A percentile compares a stretch with the other conserved stretches of the same genome.
Evolutionary conservation across 2,888 invertebrate genomes (phyloP).

Genomic region (Osedax frankpressi): DNA sequence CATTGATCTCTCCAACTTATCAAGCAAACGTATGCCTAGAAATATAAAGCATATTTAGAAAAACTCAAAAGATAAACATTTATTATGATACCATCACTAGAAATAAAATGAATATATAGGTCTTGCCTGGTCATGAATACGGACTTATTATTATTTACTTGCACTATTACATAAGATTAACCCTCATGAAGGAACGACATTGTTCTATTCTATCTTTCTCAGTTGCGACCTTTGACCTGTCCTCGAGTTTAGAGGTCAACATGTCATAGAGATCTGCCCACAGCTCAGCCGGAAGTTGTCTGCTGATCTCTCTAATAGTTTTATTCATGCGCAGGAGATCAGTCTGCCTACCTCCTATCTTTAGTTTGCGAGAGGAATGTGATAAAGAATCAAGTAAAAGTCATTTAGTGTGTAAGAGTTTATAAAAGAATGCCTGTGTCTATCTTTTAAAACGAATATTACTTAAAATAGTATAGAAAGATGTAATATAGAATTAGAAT

Average conservation of each 20-base stretch:
- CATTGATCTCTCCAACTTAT: conserved; percentile 7
- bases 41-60: too few species aligned
- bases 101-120: too few species aligned
- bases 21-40: background rate
- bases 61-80: too few species aligned
- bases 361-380: background rate
- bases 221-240: conserved; percentile 4
- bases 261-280: conserved; percentile 15
- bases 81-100: too few species aligned
- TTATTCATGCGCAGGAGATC: conserved; percentile 15
- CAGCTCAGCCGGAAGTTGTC: conserved; percentile 18
- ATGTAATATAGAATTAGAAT: too few species aligned
- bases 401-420: too few species aligned
- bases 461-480: too few species aligned
- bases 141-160: background rate
- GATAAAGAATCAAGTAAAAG: too few species aligned
- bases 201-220: conserved; percentile 3
- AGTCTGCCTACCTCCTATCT: conserved; percentile 4
- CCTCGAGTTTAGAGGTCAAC: background rate
- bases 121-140: background rate
- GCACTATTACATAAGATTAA: background rate
- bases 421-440: too few species aligned
- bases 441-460: too few species aligned
- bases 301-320: conserved; percentile 13
- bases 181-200: conserved; percentile 19